A percentile compares a stretch with the other conserved stretches of the same genome.
Evolutionary conservation across 2,797 vertebrate species (phyloP).

Genomic region (Sternarchorhynchus goeldii): DNA sequence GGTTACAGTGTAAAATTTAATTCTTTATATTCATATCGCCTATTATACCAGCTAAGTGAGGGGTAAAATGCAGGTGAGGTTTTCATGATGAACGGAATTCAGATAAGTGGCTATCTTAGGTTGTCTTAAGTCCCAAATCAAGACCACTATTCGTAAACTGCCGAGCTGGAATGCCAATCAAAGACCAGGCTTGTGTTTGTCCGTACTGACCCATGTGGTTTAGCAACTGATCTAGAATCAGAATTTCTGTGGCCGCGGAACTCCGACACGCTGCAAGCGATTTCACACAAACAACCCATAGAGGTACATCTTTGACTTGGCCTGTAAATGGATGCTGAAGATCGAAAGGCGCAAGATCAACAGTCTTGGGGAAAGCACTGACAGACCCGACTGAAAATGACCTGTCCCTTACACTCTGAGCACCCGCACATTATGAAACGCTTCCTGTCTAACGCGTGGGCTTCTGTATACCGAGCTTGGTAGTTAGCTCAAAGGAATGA

Average conservation of each 20-base stretch:
- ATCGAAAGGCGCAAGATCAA: not conserved
- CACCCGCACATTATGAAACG: no score
- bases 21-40: not conserved
- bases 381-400: not conserved
- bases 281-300: no score
- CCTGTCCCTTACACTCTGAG: no score
- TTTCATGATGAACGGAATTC: no score
- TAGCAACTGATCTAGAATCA: not conserved
- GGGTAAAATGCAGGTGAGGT: not conserved
- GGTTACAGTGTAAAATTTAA: not conserved
- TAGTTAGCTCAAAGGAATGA: not conserved
- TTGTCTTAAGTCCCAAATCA: not conserved
- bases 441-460: no score
- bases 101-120: no score
- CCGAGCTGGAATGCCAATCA: no score
- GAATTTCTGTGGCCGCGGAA: not conserved
- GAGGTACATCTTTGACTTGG: slow-evolving; percentile 20
- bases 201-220: not conserved
- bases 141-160: not conserved
- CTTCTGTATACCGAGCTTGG: not conserved
- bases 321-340: slow-evolving; percentile 1
- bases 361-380: not conserved
- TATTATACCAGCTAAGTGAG: not conserved
- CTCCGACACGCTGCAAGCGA: not conserved
- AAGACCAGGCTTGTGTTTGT: not conserved